Evolutionary conservation across 2,888 invertebrate genomes (phyloP), one percentile per base, ranked within the genome.

Genomic region (Dicroscelio sp.): DNA sequence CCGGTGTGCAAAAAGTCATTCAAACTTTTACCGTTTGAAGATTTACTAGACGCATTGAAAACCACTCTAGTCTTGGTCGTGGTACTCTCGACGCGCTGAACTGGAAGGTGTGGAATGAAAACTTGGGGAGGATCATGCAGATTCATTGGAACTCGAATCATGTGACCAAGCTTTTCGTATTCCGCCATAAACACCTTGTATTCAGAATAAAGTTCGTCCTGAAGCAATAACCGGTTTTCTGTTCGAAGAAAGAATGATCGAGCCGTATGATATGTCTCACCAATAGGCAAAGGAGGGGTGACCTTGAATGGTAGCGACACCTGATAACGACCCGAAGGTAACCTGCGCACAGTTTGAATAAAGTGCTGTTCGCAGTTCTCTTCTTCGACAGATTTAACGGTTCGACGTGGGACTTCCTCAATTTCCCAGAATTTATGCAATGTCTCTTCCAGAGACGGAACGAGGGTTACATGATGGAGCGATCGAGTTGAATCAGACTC

Each of bases 41-140:
- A n/a, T n/a, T n/a, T n/a, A n/a, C 60, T 43, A 2, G 88, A 86
- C 10, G 91, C 91, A 30, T 91, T 83, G 52, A 90, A 90, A 23
- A 89, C 89, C 3, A 91, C 89, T 25, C 88, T 27, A 1, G 82
- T n/a, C 14, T 76, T 79, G 0, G 88, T 80, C 0, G 90, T 90
- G 2, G 43, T 55, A 38, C 90, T 90, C 10, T 73, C 58, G 14
- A 48, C 67, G 23, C 82, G 48, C 17, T 88, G 27, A 4, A 88
- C 85, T 2, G 88, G 85, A 33, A 85, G 76, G 65, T 90, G 90
- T 17, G 90, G 88, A 33, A 90, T 35, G 67, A 58, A 89, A 0
- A 84, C 71, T 20, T 30, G 4, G 10, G 58, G 58, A 2, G 25
- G 25, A 23, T 58, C 25, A 4, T 23, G 23, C 23, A 6, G 20